A percentile compares a stretch with the other conserved stretches of the same genome.
These are phyloP conservation scores for Macropis europaea DNA, from an alignment of 2,888 invertebrate species.

Conservation along the genomic window DNA sequence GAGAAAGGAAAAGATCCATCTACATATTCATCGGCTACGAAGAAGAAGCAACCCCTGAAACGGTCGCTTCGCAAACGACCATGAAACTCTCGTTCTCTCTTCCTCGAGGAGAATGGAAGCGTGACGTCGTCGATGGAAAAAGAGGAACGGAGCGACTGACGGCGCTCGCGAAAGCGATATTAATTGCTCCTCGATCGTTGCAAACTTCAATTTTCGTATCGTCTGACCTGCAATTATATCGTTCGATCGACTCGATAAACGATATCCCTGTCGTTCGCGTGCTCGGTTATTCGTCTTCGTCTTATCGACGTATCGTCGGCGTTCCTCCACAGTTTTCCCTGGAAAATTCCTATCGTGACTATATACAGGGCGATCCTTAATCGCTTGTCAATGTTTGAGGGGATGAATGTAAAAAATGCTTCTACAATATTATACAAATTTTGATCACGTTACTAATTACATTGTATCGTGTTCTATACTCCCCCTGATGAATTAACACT, in stretches of 20 bases:
- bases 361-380: background rate
- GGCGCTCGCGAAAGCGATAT: constrained; percentile 28
- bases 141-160: background rate
- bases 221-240: constrained; percentile 43
- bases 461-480: no score
- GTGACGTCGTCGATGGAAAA: constrained; percentile 18
- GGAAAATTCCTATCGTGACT: background rate
- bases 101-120: constrained; percentile 45
- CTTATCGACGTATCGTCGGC: constrained; percentile 7
- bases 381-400: no score
- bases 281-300: background rate
- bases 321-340: background rate
- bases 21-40: constrained; percentile 65
- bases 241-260: constrained; percentile 37
- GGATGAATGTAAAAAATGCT: no score
- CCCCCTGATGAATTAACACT: no score
- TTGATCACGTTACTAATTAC: no score
- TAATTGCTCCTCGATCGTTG: constrained; percentile 33
- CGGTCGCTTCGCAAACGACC: constrained; percentile 34
- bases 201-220: constrained; percentile 47
- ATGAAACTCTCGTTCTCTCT: constrained; percentile 37
- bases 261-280: background rate
- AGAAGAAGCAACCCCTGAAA: constrained; percentile 29
- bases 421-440: no score
- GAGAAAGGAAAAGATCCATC: constrained; percentile 51